Evolutionary conservation across 1,140 invertebrate species (phyloP).

Genomic region (Eumaeus atala): DNA sequence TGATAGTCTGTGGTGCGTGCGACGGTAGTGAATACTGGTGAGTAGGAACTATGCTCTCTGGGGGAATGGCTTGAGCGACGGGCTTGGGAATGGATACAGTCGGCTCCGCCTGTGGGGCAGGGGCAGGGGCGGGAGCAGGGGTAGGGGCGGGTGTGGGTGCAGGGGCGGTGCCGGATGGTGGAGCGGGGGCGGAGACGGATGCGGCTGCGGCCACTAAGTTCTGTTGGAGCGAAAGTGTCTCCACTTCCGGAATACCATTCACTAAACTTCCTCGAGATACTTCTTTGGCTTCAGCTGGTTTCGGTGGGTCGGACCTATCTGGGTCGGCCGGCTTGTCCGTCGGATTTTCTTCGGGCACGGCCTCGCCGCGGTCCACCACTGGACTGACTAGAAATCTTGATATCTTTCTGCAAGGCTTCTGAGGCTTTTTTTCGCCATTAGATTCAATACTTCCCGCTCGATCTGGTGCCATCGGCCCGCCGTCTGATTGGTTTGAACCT

Average conservation of each 20-base stretch:
- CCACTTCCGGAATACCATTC: slow-evolving; percentile 23
- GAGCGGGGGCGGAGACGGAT: slow-evolving; percentile 8
- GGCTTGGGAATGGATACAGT: slow-evolving; percentile 17
- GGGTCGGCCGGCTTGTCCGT: slow-evolving; percentile 21
- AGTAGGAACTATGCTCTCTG: slow-evolving; percentile 44
- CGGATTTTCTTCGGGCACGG: slow-evolving; percentile 37
- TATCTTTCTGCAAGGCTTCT: slow-evolving; percentile 79
- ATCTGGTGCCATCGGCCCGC: slow-evolving; percentile 45
- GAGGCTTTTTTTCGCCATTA: slow-evolving; percentile 46
- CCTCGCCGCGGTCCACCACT: slow-evolving; percentile 75
- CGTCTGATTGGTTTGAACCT: slow-evolving; percentile 66
- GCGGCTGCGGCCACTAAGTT: slow-evolving; percentile 1
- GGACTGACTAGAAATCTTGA: slow-evolving; percentile 87
- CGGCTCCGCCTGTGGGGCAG: slow-evolving; percentile 24
- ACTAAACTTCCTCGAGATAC: background rate
- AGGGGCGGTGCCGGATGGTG: slow-evolving; percentile 25
- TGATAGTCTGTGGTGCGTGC: slow-evolving; percentile 32
- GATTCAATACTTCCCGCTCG: slow-evolving; percentile 51
- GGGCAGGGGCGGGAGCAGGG: slow-evolving; percentile 10
- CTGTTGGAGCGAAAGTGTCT: background rate
- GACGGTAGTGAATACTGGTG: slow-evolving; percentile 48
- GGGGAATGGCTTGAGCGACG: slow-evolving; percentile 30
- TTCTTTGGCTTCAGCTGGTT: slow-evolving; percentile 1
- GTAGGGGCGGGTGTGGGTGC: slow-evolving; percentile 17
- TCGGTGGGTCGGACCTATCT: slow-evolving; percentile 23